These are phyloP conservation scores for Deilephila porcellus DNA, from an alignment of 2,888 invertebrate species.

Conservation along the genomic window DNA sequence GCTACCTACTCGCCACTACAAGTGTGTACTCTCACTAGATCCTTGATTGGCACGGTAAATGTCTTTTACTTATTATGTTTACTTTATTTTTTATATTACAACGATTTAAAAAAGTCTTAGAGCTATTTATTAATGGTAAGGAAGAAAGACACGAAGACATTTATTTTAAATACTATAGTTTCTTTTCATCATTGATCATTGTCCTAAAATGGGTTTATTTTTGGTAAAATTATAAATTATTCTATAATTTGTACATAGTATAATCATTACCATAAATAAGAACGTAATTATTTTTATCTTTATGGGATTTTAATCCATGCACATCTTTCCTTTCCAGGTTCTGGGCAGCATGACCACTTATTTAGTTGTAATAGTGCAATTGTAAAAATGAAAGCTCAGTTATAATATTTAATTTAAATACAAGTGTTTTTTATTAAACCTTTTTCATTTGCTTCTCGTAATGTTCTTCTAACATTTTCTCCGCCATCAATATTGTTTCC, in stretches of 20 bases:
- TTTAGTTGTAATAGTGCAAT: constrained; percentile 51
- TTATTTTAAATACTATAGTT: too few relatives aligned
- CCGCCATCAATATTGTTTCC: constrained; percentile 49
- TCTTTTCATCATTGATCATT: too few relatives aligned
- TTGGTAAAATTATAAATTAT: too few relatives aligned
- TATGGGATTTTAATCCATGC: too few relatives aligned
- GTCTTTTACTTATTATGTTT: neutral
- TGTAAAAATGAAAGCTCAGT: constrained; percentile 34
- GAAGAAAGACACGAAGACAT: too few relatives aligned
- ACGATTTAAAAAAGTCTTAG: too few relatives aligned
- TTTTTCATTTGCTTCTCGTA: constrained; percentile 43
- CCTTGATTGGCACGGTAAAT: constrained; percentile 58
- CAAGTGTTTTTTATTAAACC: constrained; percentile 24
- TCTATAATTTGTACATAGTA: too few relatives aligned
- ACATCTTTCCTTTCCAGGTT: constrained; percentile 45
- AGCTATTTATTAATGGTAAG: too few relatives aligned
- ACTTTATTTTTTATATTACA: too few relatives aligned
- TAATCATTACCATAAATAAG: too few relatives aligned
- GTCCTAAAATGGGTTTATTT: too few relatives aligned
- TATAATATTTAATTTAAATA: neutral
- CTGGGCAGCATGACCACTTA: constrained; percentile 54
- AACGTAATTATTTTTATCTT: too few relatives aligned
- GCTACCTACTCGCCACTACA: constrained; percentile 73
- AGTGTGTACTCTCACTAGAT: constrained; percentile 69
- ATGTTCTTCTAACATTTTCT: constrained; percentile 57